A percentile compares a stretch with the other conserved stretches of the same genome.
Conservation (phyloP, 1,140 invertebrate species). For the Archivesica marissinica region DNA sequence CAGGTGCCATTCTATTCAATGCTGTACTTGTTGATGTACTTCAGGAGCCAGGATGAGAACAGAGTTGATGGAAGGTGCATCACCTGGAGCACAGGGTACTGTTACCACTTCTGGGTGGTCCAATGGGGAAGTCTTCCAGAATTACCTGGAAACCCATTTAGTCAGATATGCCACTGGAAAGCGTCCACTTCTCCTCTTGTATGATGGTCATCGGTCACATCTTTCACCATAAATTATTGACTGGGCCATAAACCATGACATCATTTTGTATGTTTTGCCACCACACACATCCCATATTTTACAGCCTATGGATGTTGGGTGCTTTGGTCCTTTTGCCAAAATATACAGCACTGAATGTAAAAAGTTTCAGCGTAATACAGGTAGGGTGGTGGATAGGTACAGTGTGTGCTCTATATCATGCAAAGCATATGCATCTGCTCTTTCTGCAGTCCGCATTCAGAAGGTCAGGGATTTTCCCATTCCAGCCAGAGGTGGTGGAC, state of each 20-base stretch:
- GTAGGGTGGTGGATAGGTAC: neutral
- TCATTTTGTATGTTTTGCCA: constrained; percentile 52
- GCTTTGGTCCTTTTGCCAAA: constrained; percentile 29
- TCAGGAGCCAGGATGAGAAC: neutral
- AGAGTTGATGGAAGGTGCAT: neutral
- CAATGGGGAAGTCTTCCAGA: constrained; percentile 16
- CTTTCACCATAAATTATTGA: constrained; percentile 8
- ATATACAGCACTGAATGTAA: constrained; percentile 23
- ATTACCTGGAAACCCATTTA: constrained; percentile 22
- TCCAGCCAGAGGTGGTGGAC: neutral
- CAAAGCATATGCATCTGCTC: constrained; percentile 7
- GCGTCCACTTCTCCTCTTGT: neutral
- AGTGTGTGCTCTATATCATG: neutral
- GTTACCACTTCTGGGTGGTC: constrained; percentile 40
- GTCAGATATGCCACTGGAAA: neutral
- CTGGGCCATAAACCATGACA: constrained; percentile 35
- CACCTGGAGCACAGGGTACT: constrained; percentile 25
- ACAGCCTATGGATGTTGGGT: constrained; percentile 50
- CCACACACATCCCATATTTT: constrained; percentile 44
- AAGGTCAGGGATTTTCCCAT: constrained; percentile 18
- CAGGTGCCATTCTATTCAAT: too few relatives aligned
- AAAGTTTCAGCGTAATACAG: neutral
- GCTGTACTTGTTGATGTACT: too few relatives aligned
- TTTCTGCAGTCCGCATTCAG: constrained; percentile 27
- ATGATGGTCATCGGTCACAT: constrained; percentile 22